Base-by-base conservation (phyloP, 2,888 invertebrate species). In the Drosophila merina region DNA sequence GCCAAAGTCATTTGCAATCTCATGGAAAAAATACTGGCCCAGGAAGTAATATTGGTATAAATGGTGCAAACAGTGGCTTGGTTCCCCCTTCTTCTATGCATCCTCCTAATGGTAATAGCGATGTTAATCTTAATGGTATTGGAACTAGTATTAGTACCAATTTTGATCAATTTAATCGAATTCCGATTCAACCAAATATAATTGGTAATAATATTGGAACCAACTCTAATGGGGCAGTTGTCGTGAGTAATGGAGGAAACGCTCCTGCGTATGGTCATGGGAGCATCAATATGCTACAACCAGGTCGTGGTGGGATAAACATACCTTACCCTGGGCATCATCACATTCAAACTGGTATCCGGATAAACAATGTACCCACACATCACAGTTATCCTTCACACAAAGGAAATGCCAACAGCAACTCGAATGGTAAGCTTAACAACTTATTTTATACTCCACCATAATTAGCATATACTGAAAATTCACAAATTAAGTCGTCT, bases 351-450 rank as follows among this genome's bases (percentile, higher is more conserved):
- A 89, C 89, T 10, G 92, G 92, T 48, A 91, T 92, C 59, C 81
- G 92, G 38, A 91, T 91, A 57, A 91, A 91, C 72, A 91, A 91
- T 84, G 90, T 91, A 55, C 91, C 91, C 82, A 90, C 91, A 49
- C 89, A 90, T 50, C 89, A 89, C 59, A 88, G 87, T 79, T 75
- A 90, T 79, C 88, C 90, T 57, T 78, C 86, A 69, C 84, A 89
- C 69, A 90, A 90, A 75, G 89, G 86, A 70, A 89, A 78, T 68
- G 75, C 66, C 48, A 84, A 83, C 74, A 56, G 72, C 59, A 86
- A 88, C 72, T 54, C 60, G 26, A 76, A 85, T 36, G 36, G 36
- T 36, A 36, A 36, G 36, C 20, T 20, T 20, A 20, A 20, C 20
- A 20, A 20, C 2, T 20, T 20, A 20, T 20, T 2, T 20, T 20